Evolutionary conservation across 2,888 invertebrate genomes (phyloP).

Genomic region (Nasonovia ribisnigri): DNA sequence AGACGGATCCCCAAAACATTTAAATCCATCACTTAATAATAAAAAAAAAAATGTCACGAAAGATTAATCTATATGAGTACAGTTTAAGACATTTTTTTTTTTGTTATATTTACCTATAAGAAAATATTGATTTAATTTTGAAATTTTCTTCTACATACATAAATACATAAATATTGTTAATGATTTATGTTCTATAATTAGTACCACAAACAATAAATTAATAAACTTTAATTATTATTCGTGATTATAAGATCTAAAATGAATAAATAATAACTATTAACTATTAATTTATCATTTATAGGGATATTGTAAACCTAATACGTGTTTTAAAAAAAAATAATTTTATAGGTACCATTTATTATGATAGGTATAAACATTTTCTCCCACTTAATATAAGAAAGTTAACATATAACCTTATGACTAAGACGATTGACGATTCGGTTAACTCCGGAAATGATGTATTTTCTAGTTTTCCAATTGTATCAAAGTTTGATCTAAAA

Average conservation of each 20-base stretch:
- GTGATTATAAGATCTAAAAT: not conserved
- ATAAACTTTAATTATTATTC: not conserved
- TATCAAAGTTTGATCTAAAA: conserved; percentile 19
- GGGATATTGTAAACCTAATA: not conserved
- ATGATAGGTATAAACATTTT: not conserved
- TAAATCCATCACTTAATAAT: conserved; percentile 39
- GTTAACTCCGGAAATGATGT: not conserved
- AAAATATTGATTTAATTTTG: not conserved
- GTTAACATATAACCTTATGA: not conserved
- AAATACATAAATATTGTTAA: not conserved
- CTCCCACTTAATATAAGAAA: not conserved
- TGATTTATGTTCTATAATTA: not conserved
- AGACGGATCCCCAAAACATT: conserved; percentile 35
- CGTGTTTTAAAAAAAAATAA: not conserved
- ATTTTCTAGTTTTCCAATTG: conserved; percentile 39
- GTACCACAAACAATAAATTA: not conserved
- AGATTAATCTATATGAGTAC: not conserved
- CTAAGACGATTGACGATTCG: not conserved
- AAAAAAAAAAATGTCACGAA: conserved; percentile 39
- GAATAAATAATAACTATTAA: not conserved
- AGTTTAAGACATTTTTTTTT: not conserved
- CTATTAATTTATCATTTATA: not conserved
- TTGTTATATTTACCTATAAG: not conserved
- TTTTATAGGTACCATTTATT: not conserved
- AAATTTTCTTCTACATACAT: not conserved